Evolutionary conservation across 2,113 vertebrate species (phyloP).

Genomic region (Salvelinus alpinus): DNA sequence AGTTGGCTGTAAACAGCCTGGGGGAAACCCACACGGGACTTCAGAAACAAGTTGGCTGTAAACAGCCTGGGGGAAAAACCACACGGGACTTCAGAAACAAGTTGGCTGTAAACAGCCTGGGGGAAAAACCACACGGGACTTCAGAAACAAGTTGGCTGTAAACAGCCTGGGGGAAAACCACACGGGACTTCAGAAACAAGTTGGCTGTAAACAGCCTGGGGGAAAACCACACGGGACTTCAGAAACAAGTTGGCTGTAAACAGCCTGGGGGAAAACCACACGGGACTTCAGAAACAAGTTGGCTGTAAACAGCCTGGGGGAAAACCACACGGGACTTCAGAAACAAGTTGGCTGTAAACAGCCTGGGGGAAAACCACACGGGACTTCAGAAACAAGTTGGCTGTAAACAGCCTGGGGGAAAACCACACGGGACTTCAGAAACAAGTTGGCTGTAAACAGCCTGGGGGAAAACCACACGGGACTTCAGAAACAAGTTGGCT

Average conservation of each 20-base stretch:
- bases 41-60: background rate
- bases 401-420: background rate
- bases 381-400: no score
- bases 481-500: no score
- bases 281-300: no score
- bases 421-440: background rate
- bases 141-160: background rate
- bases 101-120: no score
- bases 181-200: no score
- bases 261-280: background rate
- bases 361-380: background rate
- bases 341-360: conserved; percentile 11
- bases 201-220: no score
- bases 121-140: background rate
- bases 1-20: background rate
- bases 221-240: background rate
- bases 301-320: no score
- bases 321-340: background rate
- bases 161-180: background rate
- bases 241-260: conserved; percentile 6
- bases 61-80: background rate
- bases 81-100: background rate
- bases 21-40: background rate
- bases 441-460: no score
- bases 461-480: no score